Percentiles rank a stretch among this genome's conserved stretches.
Conservation (phyloP, 2,888 invertebrate genomes). For the Endotricha flammealis region DNA sequence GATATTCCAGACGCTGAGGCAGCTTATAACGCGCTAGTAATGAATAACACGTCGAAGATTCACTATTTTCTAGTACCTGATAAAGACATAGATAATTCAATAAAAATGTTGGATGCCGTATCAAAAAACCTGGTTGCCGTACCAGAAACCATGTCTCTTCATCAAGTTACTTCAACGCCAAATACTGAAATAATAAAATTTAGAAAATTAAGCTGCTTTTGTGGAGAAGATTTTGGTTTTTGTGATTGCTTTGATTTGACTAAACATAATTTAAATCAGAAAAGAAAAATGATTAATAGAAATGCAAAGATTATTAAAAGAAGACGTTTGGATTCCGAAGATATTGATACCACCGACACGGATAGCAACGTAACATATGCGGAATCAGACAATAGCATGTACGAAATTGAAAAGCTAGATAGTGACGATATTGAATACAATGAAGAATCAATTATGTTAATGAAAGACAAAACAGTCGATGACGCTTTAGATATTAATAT, state of each 20-base stretch:
- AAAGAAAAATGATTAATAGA: slow-evolving; percentile 10
- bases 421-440: slow-evolving; percentile 6
- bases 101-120: slow-evolving; percentile 4
- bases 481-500: not conserved
- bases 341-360: slow-evolving; percentile 7
- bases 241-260: slow-evolving; percentile 12
- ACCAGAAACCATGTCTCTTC: slow-evolving; percentile 7
- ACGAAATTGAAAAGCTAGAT: slow-evolving; percentile 8
- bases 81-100: slow-evolving; percentile 4
- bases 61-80: slow-evolving; percentile 3
- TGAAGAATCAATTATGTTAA: slow-evolving; percentile 9
- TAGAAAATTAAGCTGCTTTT: slow-evolving; percentile 11
- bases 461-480: slow-evolving; percentile 9
- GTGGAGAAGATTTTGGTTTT: slow-evolving; percentile 10
- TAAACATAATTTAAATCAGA: slow-evolving; percentile 11
- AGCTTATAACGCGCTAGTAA: slow-evolving; percentile 8
- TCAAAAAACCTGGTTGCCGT: slow-evolving; percentile 4
- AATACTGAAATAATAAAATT: slow-evolving; percentile 10
- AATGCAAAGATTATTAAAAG: slow-evolving; percentile 7
- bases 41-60: slow-evolving; percentile 2
- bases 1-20: slow-evolving; percentile 15
- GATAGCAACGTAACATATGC: slow-evolving; percentile 12
- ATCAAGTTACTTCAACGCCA: slow-evolving; percentile 8
- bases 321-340: slow-evolving; percentile 10
- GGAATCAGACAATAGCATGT: slow-evolving; percentile 12